Evolutionary conservation across 2,888 invertebrate species (phyloP).

Genomic region (Pocota personata): DNA sequence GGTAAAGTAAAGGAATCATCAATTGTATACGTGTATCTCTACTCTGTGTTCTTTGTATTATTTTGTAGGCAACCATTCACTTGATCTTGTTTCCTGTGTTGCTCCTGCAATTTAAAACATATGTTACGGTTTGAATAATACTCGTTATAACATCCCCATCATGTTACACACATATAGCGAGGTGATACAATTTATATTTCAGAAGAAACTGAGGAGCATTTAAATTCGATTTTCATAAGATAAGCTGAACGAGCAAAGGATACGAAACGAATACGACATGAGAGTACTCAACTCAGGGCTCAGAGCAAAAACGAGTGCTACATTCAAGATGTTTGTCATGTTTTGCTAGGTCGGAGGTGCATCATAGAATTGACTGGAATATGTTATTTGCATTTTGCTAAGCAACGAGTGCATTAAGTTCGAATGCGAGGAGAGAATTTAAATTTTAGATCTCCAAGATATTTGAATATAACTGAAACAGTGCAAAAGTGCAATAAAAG

Average conservation of each 20-base stretch:
- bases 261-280: neutral
- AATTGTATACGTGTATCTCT: neutral
- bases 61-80: neutral
- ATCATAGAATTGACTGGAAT: slow-evolving; percentile 19
- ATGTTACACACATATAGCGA: neutral
- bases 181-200: slow-evolving; percentile 26
- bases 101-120: slow-evolving; percentile 38
- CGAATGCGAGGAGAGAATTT: slow-evolving; percentile 27
- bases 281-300: neutral
- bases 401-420: slow-evolving; percentile 27
- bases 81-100: neutral
- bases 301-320: neutral
- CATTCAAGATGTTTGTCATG: neutral
- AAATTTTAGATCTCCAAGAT: neutral
- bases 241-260: neutral
- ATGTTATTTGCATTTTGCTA: slow-evolving; percentile 42
- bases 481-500: neutral
- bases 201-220: slow-evolving; percentile 14
- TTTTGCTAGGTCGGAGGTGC: slow-evolving; percentile 12
- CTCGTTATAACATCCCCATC: neutral
- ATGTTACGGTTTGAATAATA: slow-evolving; percentile 49
- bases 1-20: neutral
- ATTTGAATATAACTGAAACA: neutral
- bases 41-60: neutral
- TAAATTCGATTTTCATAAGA: slow-evolving; percentile 53